phyloP scores from a whole-genome alignment of 2,797 vertebrate genomes.

The Simalia tracyae region DNA sequence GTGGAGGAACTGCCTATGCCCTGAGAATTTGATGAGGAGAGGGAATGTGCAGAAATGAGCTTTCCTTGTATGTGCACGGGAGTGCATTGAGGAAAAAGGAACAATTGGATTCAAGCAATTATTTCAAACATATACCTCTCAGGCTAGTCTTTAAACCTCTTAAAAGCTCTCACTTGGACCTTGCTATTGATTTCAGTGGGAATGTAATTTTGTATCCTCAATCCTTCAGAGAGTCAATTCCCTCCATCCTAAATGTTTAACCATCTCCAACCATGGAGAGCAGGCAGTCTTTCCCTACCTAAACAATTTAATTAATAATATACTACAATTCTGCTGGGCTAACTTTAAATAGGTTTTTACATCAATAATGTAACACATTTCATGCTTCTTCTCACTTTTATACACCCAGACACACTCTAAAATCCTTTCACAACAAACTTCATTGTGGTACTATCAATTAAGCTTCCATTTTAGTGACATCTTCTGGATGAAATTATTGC shows the following conservation, averaged over 20 bases:
- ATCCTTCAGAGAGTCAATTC: not conserved
- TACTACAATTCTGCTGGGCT: not conserved
- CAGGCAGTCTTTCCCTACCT: not conserved
- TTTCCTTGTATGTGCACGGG: not conserved
- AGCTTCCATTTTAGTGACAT: slow-evolving; percentile 65
- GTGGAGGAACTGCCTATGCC: too few relatives aligned
- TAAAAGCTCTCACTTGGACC: not conserved
- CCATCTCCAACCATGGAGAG: not conserved
- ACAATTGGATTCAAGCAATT: not conserved
- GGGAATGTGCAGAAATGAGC: not conserved
- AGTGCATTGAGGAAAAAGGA: not conserved
- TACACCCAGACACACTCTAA: not conserved
- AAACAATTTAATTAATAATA: not conserved
- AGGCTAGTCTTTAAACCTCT: not conserved
- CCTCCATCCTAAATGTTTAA: not conserved
- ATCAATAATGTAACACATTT: not conserved
- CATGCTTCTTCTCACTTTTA: slow-evolving; percentile 12
- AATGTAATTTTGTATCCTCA: not conserved
- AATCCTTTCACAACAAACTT: not conserved
- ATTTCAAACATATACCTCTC: not conserved
- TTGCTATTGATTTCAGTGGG: not conserved
- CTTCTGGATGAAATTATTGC: slow-evolving; percentile 62
- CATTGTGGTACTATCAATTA: slow-evolving; percentile 25
- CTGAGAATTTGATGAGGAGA: not conserved
- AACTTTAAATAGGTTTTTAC: slow-evolving; percentile 9